These are phyloP conservation scores for Heliocidaris tuberculata DNA, from an alignment of 35 echinoderm and acorn worm species.

Conservation along the genomic window DNA sequence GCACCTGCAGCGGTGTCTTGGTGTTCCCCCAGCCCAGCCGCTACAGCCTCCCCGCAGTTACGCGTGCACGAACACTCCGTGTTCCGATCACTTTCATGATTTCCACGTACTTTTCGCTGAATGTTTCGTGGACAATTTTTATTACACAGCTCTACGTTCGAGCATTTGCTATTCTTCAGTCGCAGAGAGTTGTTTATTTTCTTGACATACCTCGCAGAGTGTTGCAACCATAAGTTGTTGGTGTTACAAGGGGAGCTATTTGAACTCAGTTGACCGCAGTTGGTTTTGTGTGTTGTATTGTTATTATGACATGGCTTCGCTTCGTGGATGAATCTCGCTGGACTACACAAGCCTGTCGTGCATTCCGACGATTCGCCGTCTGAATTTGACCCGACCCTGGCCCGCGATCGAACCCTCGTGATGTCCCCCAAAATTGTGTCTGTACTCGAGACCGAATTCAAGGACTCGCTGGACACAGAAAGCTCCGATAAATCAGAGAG, in stretches of 20 bases:
- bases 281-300: not conserved
- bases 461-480: slow-evolving; percentile 17
- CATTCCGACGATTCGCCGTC: slow-evolving; percentile 16
- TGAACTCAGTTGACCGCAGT: not conserved
- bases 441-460: slow-evolving; percentile 20
- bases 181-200: slow-evolving; percentile 6
- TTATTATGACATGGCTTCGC: not conserved
- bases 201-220: not conserved
- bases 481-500: slow-evolving; percentile 44
- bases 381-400: slow-evolving; percentile 26
- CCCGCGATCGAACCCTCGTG: not conserved
- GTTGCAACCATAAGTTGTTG: not conserved
- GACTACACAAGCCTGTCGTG: not conserved
- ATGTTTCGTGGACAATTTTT: not conserved
- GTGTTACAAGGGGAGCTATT: not conserved
- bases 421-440: not conserved
- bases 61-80: not conserved
- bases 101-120: not conserved
- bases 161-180: not conserved
- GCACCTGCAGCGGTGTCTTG: slow-evolving; percentile 2
- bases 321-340: not conserved
- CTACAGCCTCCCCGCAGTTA: not conserved
- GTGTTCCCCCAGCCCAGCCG: not conserved
- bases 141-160: not conserved
- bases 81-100: not conserved